A percentile compares a stretch with the other conserved stretches of the same genome.
Evolutionary conservation across 2,113 vertebrate species (phyloP).

Genomic region (Pardalotus punctatus): DNA sequence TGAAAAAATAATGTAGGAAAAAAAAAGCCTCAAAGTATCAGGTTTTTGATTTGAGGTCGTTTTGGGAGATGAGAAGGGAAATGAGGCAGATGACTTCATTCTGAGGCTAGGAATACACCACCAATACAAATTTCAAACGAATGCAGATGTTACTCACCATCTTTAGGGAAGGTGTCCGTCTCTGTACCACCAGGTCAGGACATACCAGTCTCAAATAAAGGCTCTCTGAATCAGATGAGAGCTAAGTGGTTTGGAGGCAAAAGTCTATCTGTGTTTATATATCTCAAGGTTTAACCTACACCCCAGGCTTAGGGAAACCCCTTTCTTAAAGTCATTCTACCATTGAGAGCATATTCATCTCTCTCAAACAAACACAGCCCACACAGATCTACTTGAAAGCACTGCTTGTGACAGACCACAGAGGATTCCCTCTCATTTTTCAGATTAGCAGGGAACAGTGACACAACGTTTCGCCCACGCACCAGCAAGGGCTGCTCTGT

Average conservation of each 20-base stretch:
- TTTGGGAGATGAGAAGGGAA: background rate
- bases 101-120: background rate
- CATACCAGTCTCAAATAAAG: background rate
- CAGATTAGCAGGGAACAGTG: slow-evolving; percentile 59
- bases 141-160: slow-evolving; percentile 65
- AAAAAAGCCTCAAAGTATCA: background rate
- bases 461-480: slow-evolving; percentile 35
- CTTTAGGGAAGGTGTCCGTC: background rate
- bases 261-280: background rate
- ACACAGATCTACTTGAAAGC: slow-evolving; percentile 67
- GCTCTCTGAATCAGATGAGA: slow-evolving; percentile 65
- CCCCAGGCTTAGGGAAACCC: slow-evolving; percentile 71
- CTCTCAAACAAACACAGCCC: slow-evolving; percentile 55
- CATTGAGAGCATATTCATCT: slow-evolving; percentile 45
- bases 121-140: background rate
- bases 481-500: background rate
- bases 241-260: slow-evolving; percentile 62
- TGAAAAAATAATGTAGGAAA: background rate
- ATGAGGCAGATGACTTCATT: background rate
- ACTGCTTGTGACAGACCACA: slow-evolving; percentile 59
- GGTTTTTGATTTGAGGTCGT: background rate
- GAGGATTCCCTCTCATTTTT: slow-evolving; percentile 76
- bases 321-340: slow-evolving; percentile 62
- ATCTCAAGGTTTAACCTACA: slow-evolving; percentile 63
- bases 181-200: background rate